These are phyloP conservation scores for Globodera rostochiensis DNA, from an alignment of 1,140 invertebrate species.

Conservation along the genomic window DNA sequence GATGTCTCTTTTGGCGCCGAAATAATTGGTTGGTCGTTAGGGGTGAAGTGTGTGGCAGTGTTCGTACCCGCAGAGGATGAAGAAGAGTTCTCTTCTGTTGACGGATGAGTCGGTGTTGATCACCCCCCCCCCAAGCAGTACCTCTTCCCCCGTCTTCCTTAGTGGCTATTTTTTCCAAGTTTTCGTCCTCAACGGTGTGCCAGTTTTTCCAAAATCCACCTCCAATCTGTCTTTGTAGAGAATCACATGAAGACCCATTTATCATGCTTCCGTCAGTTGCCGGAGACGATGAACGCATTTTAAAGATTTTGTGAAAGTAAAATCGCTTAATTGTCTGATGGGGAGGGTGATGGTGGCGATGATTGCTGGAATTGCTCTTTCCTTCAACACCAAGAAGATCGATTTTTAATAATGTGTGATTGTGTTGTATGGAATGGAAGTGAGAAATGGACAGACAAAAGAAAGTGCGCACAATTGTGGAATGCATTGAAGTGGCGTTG, in stretches of 20 bases:
- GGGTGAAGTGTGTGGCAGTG: neutral
- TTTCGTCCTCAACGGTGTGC: neutral
- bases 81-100: neutral
- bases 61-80: neutral
- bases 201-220: conserved; percentile 2
- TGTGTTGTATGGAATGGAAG: neutral
- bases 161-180: neutral
- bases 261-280: neutral
- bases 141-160: neutral
- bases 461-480: neutral
- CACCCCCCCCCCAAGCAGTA: neutral
- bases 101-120: neutral
- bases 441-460: neutral
- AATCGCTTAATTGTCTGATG: neutral
- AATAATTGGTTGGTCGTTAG: neutral
- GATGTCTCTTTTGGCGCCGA: neutral
- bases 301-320: neutral
- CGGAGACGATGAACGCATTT: neutral
- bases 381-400: no score
- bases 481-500: neutral
- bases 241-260: neutral
- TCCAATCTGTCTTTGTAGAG: neutral
- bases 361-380: no score
- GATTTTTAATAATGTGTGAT: neutral
- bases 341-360: neutral